Percentiles rank a stretch among this genome's conserved stretches.
Conservation (phyloP, 2,797 vertebrate genomes). For the Notolepis coatsorum region DNA sequence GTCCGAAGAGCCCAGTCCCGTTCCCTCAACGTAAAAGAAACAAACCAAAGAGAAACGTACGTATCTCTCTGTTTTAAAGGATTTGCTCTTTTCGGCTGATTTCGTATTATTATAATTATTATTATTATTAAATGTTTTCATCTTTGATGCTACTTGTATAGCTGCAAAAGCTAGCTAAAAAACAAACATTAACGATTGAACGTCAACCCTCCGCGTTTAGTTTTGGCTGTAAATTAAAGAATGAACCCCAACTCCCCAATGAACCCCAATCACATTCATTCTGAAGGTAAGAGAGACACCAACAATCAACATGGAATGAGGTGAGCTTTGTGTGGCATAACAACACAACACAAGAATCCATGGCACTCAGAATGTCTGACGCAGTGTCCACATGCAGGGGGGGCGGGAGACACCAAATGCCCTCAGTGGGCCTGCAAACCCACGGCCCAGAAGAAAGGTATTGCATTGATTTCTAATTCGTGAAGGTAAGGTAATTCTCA, state of each 20-base stretch:
- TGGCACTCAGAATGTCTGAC: constrained; percentile 41
- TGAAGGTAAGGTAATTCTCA: no score
- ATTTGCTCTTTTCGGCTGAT: constrained; percentile 45
- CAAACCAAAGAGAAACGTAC: constrained; percentile 56
- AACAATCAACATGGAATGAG: constrained; percentile 50
- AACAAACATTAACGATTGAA: constrained; percentile 79
- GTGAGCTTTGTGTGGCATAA: constrained; percentile 36
- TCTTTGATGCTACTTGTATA: constrained; percentile 94
- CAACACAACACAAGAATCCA: constrained; percentile 24
- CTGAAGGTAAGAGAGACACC: constrained; percentile 33
- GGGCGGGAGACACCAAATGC: no score
- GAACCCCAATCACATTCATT: constrained; percentile 11
- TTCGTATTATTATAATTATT: no score
- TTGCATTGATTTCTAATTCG: no score
- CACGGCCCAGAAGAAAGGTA: no score
- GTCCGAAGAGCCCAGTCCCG: constrained; percentile 57
- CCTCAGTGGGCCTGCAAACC: no score
- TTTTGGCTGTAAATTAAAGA: no score
- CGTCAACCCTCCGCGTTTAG: constrained; percentile 56
- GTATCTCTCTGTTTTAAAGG: constrained; percentile 54
- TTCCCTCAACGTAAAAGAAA: constrained; percentile 62
- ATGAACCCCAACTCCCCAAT: not conserved
- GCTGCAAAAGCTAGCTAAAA: constrained; percentile 87
- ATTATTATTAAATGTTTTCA: no score
- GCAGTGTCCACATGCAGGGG: constrained; percentile 29